Percentiles rank a stretch among this genome's conserved stretches.
Conservation (phyloP, 2,797 vertebrate species). For the Gallinago solitaria region DNA sequence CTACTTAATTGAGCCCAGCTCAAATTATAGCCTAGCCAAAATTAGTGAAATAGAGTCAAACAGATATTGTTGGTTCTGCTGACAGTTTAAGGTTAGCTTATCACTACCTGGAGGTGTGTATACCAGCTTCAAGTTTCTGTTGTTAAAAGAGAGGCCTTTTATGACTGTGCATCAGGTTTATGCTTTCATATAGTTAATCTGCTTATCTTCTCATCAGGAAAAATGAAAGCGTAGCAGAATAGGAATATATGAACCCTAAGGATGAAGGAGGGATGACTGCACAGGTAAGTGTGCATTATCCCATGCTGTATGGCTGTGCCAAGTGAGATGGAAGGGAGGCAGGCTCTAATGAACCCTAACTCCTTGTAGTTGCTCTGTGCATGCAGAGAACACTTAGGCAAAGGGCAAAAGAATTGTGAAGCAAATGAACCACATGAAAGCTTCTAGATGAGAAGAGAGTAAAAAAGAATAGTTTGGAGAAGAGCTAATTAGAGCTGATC, state of each 20-base stretch:
- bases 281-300: not conserved
- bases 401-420: not conserved
- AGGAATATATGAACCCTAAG: not conserved
- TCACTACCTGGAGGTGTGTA: not conserved
- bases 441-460: not conserved
- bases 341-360: not conserved
- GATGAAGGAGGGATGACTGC: not conserved
- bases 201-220: not conserved
- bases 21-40: not conserved
- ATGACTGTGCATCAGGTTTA: not conserved
- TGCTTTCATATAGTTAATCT: not conserved
- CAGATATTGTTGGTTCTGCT: not conserved
- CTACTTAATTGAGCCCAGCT: not conserved
- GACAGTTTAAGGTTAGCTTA: not conserved
- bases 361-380: not conserved
- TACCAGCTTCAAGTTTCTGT: not conserved
- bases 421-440: not conserved
- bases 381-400: not conserved
- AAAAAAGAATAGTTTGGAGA: not conserved
- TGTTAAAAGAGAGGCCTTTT: not conserved
- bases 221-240: not conserved
- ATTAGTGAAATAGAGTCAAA: not conserved
- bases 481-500: not conserved
- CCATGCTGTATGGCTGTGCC: not conserved
- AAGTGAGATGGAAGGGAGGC: not conserved